These are phyloP conservation scores for Andinoacara biseriatus DNA, from an alignment of 2,113 vertebrate species.

Conservation along the genomic window DNA sequence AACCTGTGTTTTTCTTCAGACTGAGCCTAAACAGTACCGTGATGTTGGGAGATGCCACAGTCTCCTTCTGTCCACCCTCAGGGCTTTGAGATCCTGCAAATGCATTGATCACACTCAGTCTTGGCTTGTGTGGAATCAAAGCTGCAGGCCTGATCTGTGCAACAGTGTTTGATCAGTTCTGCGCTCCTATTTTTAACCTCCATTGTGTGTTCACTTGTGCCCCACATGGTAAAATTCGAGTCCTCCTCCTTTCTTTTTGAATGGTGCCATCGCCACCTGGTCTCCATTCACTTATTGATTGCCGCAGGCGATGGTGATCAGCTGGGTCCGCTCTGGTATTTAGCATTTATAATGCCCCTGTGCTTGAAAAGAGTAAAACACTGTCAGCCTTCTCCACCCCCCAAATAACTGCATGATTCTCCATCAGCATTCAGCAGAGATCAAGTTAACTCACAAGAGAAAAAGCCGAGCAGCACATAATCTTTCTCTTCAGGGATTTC, in stretches of 20 bases:
- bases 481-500: conserved; percentile 61
- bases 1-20: not conserved
- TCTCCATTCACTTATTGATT: conserved; percentile 77
- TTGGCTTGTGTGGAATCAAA: conserved; percentile 52
- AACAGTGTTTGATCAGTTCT: conserved; percentile 51
- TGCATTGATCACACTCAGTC: conserved; percentile 51
- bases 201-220: conserved; percentile 53
- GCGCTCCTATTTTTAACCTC: conserved; percentile 53
- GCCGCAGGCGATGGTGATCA: conserved; percentile 74
- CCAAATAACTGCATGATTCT: conserved; percentile 66
- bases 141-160: conserved; percentile 38
- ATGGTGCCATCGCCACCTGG: conserved; percentile 73
- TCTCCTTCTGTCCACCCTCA: conserved; percentile 1
- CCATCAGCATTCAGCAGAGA: conserved; percentile 68
- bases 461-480: conserved; percentile 49
- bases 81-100: conserved; percentile 36
- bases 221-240: conserved; percentile 35
- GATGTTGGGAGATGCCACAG: not conserved
- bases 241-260: conserved; percentile 56
- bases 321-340: conserved; percentile 68
- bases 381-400: conserved; percentile 38
- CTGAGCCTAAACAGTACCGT: not conserved
- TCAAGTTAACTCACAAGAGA: conserved; percentile 70
- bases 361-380: conserved; percentile 69
- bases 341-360: conserved; percentile 73